Percentiles rank a stretch among this genome's conserved stretches.
These are phyloP conservation scores for Pachliopta kotzebuea DNA, from an alignment of 2,888 invertebrate species.

Conservation along the genomic window DNA sequence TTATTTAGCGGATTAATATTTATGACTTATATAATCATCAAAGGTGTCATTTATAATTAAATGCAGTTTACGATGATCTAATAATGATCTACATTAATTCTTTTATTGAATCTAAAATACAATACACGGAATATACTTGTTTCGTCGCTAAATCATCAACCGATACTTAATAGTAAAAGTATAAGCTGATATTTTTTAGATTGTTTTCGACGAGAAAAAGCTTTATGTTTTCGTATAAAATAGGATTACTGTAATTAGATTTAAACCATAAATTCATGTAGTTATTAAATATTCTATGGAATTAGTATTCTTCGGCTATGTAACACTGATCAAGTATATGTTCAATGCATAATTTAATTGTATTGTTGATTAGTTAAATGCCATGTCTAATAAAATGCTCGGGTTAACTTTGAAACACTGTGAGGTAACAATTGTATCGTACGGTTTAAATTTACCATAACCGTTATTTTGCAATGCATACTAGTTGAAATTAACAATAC, in stretches of 20 bases:
- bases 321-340: neutral
- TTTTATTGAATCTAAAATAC: too few species aligned
- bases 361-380: conserved; percentile 20
- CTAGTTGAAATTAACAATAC: conserved; percentile 16
- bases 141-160: too few species aligned
- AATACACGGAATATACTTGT: too few species aligned
- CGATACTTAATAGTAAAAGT: too few species aligned
- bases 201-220: too few species aligned
- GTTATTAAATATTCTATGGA: neutral
- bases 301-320: neutral
- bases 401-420: conserved; percentile 14
- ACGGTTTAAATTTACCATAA: conserved; percentile 14
- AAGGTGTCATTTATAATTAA: too few species aligned
- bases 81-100: too few species aligned
- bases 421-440: conserved; percentile 12
- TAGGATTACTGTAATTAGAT: neutral
- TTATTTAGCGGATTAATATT: too few species aligned
- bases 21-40: too few species aligned
- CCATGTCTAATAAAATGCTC: conserved; percentile 21
- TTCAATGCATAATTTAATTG: conserved; percentile 20
- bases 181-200: too few species aligned
- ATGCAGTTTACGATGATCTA: too few species aligned
- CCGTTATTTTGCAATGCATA: conserved; percentile 6
- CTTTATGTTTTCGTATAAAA: neutral
- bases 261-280: neutral